phyloP scores from a whole-genome alignment of 2,888 invertebrate genomes.

The Cecidostiba fungosa region DNA sequence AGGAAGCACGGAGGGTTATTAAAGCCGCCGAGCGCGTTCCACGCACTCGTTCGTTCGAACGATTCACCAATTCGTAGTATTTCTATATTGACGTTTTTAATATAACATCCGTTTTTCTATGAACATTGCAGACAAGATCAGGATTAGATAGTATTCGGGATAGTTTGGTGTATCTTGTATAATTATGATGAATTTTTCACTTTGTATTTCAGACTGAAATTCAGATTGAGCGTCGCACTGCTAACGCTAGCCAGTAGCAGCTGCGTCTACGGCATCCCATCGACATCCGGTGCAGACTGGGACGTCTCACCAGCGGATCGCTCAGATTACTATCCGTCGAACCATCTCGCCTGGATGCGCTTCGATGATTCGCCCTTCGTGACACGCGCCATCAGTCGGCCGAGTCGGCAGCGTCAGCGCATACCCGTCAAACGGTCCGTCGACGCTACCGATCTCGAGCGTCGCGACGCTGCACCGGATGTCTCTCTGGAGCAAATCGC shows the following conservation, averaged over 20 bases:
- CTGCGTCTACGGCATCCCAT: not conserved
- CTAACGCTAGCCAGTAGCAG: not conserved
- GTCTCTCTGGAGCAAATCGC: conserved; percentile 73
- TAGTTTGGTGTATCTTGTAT: not conserved
- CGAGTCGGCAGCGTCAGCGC: conserved; percentile 65
- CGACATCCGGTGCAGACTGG: conserved; percentile 69
- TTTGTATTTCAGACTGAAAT: conserved; percentile 28
- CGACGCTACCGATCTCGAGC: conserved; percentile 58
- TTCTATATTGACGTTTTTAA: too few relatives aligned
- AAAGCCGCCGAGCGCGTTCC: not conserved
- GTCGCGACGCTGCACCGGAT: conserved; percentile 67
- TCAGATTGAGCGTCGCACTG: conserved; percentile 27
- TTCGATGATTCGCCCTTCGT: conserved; percentile 73
- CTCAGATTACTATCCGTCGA: conserved; percentile 67
- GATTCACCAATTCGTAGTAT: too few relatives aligned
- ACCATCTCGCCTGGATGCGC: conserved; percentile 69
- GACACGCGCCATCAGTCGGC: conserved; percentile 71
- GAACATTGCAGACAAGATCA: too few relatives aligned
- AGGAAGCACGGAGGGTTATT: not conserved
- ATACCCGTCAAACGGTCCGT: conserved; percentile 16
- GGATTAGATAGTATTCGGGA: too few relatives aligned
- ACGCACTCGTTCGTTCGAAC: not conserved
- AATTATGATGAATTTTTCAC: not conserved
- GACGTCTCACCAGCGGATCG: conserved; percentile 70
- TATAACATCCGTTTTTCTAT: too few relatives aligned